Base-by-base conservation (phyloP, 1,140 invertebrate genomes). In the Tetramorium parvispinum region DNA sequence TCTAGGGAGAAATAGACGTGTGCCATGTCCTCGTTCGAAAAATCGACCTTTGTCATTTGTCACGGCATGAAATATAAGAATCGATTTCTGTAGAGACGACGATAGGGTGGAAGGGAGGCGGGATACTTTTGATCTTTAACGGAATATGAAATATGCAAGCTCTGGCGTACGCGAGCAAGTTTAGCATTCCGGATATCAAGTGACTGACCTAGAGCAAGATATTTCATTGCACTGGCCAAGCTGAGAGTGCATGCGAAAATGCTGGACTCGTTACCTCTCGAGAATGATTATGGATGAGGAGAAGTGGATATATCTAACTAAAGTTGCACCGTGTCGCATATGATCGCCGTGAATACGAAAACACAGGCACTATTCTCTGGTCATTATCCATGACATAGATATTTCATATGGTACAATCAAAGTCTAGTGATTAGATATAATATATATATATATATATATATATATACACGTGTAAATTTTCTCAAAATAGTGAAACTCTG, bases 31-130 rank as follows among this genome's bases (percentile, higher is more conserved):
- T 37, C 65, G 51, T 83, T 83, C 43, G 68, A 53, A 27, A 83
- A 75, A 61, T 59, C 27, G 79, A 83, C 68, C 79, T 82, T 82
- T 82, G 79, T 73, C 79, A 82, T 83, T 83, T 83, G 66, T 40
- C 79, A 27, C 68, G 79, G 40, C 68, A 49, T 37, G 43, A 24
- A 49, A 83, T 75, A 75, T 59, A 83, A 75, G 66, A n/a, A 55
- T 75, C 66, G 79, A 83, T 75, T 73, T 46, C 65, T 71, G 40
- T n/a, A 59, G 40, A 43, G 49, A 81, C 18, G 55, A 57, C 57
- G 32, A 32, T 32, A 4, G 32, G 32, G 32, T 4, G 32, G 32
- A 32, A 0, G 32, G 32, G 32, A 32, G 32, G 3, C 32, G 32
- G 32, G 32, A 32, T 32, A 32, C 32, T 32, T 32, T 32, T 32